Base-by-base conservation (phyloP, 1,140 invertebrate genomes). In the Ceratina australensis region DNA sequence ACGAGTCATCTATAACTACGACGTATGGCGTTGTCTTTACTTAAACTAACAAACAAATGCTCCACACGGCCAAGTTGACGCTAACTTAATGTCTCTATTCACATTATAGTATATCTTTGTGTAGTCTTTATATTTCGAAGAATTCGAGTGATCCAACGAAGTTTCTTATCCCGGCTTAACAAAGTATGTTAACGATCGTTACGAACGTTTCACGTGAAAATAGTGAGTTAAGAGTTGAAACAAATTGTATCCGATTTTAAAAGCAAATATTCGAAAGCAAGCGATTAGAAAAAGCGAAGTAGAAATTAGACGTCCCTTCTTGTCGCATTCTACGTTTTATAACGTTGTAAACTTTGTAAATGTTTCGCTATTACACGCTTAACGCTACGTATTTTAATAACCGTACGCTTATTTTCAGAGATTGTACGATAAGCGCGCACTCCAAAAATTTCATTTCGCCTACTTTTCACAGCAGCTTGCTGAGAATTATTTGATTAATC, bases 11-110 rank as follows among this genome's bases (percentile, higher is more conserved):
- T 42, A 90, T 88, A 89, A 86, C 82, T 79, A 71, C 87, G 87
- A 42, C 89, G 90, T 87, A 42, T 42, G 33, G 33, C 33, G 33
- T 86, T 54, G 89, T 91, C 83, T 90, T 88, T 89, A 18, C 87
- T 89, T 82, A 49, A 85, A 93, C 91, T 92, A 93, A 92, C 91
- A 18, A 88, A 91, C 33, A 83, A 89, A 92, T 91, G 90, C 90
- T 91, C 90, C 91, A 92, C 88, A 91, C 89, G 91, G 91, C 90
- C 90, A 93, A 92, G 91, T 92, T 92, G 89, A 90, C 87, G 89
- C 92, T 90, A 92, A 93, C 91, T 90, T 84, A 26, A 71, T 79
- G 63, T 71, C 77, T 81, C 78, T 75, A 80, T 77, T 77, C 63
- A 75, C 71, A 78, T 52, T 42, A 72, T 71, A 74, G 26, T 54